Evolutionary conservation across 1,140 invertebrate species (phyloP), one percentile per base, ranked within the genome.

Genomic region (Sminthurides bifidus): DNA sequence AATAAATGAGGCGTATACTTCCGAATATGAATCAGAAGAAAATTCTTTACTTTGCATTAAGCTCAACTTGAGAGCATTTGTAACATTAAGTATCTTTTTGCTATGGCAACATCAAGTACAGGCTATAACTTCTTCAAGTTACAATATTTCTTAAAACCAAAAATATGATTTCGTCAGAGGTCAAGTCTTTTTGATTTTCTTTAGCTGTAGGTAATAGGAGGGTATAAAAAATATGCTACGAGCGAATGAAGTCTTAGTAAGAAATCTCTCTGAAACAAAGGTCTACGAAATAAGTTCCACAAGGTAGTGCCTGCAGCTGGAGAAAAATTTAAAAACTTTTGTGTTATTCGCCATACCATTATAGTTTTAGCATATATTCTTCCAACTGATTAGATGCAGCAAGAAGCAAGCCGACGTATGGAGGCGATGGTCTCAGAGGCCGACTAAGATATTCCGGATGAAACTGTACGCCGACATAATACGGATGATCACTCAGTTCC

Each of bases 381-480:
- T 56, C 29, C 21, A 92, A 72, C 70, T 85, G 84, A 17, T 81
- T 82, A 53, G 82, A 79, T 1, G 90, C 81, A 10, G 91, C 88
- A 48, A 96, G 74, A 61, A 98, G 82, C 1, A 99, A 75, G 50
- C 96, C 96, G 53, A 97, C 73, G 68, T 96, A 99, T 3, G 92
- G 92, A 3, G 95, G 88, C 30, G 91, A 95, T 0, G 95, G 93
- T 60, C 84, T 85, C 48, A 96, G 71, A 0, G 95, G 94, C 1
- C 93, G 77, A 1, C 90, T 94, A 46, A 96, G 75, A 72, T 98
- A 99, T 71, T 62, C 60, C 12, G 60, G 60, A 54, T 62, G 60
- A 71, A 87, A 99, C 72, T 98, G 96, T 0, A 92, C 92, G 0
- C 85, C 89, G 14, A 96, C 86, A 73, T 87, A 99, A 70, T 88